Evolutionary conservation across 1,140 invertebrate species (phyloP), one percentile per base, ranked within the genome.

Genomic region (Wiebesia pumilae): DNA sequence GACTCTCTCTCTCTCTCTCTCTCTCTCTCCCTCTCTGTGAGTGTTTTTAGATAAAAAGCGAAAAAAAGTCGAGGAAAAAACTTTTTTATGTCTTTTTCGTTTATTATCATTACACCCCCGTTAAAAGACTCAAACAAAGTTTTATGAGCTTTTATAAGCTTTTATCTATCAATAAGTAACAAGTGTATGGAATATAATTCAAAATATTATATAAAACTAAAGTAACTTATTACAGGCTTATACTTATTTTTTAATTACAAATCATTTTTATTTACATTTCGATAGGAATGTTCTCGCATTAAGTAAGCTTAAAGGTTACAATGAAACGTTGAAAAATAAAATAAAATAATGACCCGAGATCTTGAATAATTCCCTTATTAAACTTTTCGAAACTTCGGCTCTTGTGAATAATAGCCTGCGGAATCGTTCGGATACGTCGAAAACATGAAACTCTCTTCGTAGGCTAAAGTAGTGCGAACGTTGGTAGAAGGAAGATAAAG

Each of bases 401-500:
- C 30, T 80, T 14, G 38, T 54, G 51, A 62, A 62, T 80, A 62
- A 65, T 80, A 30, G 54, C 33, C 38, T 47, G 12, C 2, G 24
- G 2, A 40, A 35, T 40, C 16, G 16, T 21, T 62, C 21, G 51
- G 51, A 81, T 16, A 80, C 19, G 30, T 4, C 62, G 38, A 81
- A 81, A 81, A 81, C 24, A 12, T 10, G 38, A 19, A 30, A 77
- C 2, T 3, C 14, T n/a, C 24, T 1, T 21, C 6, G 24, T 3
- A 6, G 80, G 62, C 2, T 16, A 82, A 82, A 82, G 65, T 82
- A 43, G 58, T 67, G 65, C 67, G 19, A 30, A 30, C n/a, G 6
- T 19, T 47, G 33, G 33, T 21, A n/a, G n/a, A 40, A 40, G 35
- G 62, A 75, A 75, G n/a, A n/a, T 71, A 77, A 83, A 83, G n/a